Base-by-base conservation (phyloP, 2,888 invertebrate genomes). In the Sinodicranocentrus sp. region DNA sequence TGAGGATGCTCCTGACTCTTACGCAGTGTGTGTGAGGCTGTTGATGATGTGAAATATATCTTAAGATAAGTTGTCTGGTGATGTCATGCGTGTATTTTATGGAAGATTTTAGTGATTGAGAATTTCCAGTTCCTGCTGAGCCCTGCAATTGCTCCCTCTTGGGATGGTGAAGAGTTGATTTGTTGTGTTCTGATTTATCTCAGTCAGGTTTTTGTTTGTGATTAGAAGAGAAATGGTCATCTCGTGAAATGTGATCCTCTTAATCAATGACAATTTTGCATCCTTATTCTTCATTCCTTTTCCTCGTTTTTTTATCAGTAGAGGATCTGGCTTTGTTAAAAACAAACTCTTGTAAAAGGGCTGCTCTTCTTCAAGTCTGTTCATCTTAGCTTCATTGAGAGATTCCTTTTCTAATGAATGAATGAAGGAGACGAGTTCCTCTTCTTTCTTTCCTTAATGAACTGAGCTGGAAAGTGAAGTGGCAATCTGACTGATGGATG, bases 191-290 rank as follows among this genome's bases (percentile, higher is more conserved):
- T 48, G 43, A 79, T 71, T 71, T 43, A 71, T 79, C 71, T 71
- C 48, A 39, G 63, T 71, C 63, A n/a, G 25, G 28, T 57, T 59
- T 25, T 65, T n/a, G n/a, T n/a, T n/a, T 71, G 79, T 71, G 79
- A 79, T 79, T 79, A 79, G 54, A 72, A 54, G 79, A 72, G 71
- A 73, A 72, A 73, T 80, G 73, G 73, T 28, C 63, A 80, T 73
- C 65, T 67, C 79, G 52, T 65, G 67, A 80, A 80, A 80, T 80
- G 73, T 72, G 79, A 80, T 80, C 80, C 73, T 48, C 72, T 83
- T 83, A 63, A 77, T 83, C 83, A 83, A 77, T 83, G 83, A 83
- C 83, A 83, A 83, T 83, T 83, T 83, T 65, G 83, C 83, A 83
- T 68, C 70, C 77, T 83, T 10, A 33, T 6, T 33, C 33, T 33